Base-by-base conservation (phyloP, 2,797 vertebrate genomes). In the Nyctibius grandis region DNA sequence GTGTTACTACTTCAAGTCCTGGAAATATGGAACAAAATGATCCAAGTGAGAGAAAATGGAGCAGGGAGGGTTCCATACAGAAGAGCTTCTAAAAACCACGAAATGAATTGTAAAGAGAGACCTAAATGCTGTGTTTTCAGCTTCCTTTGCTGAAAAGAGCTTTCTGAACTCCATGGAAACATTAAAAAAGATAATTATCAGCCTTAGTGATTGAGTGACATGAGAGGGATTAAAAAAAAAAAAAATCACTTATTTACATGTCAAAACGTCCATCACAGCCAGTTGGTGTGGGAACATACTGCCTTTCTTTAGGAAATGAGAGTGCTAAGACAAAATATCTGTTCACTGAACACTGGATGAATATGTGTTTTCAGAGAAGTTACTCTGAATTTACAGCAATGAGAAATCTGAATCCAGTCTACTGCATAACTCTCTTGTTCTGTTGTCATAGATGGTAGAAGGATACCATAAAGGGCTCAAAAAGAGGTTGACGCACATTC, bases 81-180 rank as follows among this genome's bases (percentile, higher is more conserved):
- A 78, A 77, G 1, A 82, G 14, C 10, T 48, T 82, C 22, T 63
- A 61, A 88, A 88, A 90, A 15, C 36, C 12, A 38, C 29, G 86
- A 50, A 88, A 57, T 15, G 5, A 25, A 26, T 68, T 80, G 7
- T n/a, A 78, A 67, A 12, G 33, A 83, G 34, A 80, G 23, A 73
- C 8, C 21, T 60, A 76, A 83, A 88, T 48, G 47, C 42, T 38
- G 12, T 36, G 26, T 84, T 93, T 95, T 86, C 50, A 92, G 57
- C 73, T 83, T 95, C 65, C 80, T 97, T 94, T 94, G 79, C 86
- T 93, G 95, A 97, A 97, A 97, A 90, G 77, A 93, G 83, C 77
- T 95, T 92, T 82, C 77, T 97, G 94, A 97, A 97, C 96, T 96
- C 95, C 93, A 96, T 96, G 91, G 96, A 97, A 97, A 96, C 95